Evolutionary conservation across 2,113 vertebrate genomes (phyloP), one percentile per base, ranked within the genome.

Genomic region (Willisornis vidua): DNA sequence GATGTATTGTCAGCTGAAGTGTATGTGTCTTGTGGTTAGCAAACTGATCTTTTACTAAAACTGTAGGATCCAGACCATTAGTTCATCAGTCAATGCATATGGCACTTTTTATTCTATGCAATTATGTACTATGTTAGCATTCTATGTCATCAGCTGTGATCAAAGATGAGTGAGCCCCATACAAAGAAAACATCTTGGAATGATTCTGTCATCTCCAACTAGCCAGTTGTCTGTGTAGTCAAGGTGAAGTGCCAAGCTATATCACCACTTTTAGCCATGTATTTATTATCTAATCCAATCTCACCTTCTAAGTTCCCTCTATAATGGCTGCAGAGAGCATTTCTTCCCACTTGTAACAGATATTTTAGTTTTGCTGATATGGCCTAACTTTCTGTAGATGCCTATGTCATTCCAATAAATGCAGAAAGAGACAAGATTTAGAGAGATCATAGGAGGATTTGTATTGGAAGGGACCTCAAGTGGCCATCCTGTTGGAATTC

Each of bases 1-100:
- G 87, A 73, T 90, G 57, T 94, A 94, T 96, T 94, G 82, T 97
- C 91, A 97, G 87, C 75, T 96, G 61, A 84, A 90, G 33, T 57
- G 12, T 57, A 28, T 67, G 20, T 13, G 3, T 71, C 89, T 86
- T 66, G 20, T 51, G 52, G 79, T 86, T 93, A 90, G 73, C 72
- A 92, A 70, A 61, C 35, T 54, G 51, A 83, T 90, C 85, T 92
- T 92, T 71, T 80, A 85, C 49, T 74, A 59, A 84, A 92, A 89
- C 24, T 81, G 43, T 55, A 57, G 20, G 68, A 89, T 90, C 33
- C 52, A 94, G 43, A 26, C 35, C 41, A 74, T 62, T 87, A 89
- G 49, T 89, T 94, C 37, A 63, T 46, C 61, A 67, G 29, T 90
- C 76, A 93, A 81, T 62, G 48, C 39, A 85, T 83, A 74, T 48